These are phyloP conservation scores for Druceiella hillmani DNA, from an alignment of 2,888 invertebrate species.

Conservation along the genomic window DNA sequence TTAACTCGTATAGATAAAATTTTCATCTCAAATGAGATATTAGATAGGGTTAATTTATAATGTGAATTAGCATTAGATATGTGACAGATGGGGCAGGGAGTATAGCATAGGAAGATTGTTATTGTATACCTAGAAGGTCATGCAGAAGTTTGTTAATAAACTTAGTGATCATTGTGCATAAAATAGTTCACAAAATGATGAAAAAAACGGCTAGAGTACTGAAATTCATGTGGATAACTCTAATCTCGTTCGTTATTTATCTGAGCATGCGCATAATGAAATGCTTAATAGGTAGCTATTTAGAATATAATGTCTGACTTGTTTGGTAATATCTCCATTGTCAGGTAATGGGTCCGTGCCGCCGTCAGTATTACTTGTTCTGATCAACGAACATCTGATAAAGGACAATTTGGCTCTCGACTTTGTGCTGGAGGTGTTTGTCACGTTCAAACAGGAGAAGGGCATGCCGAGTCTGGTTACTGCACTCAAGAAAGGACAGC, in stretches of 20 bases:
- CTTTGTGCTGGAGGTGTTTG: conserved; percentile 89
- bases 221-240: conserved; percentile 41
- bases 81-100: no score
- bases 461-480: conserved; percentile 81
- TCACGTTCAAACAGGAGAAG: conserved; percentile 86
- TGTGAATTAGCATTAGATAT: no score
- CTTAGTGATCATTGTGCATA: no score
- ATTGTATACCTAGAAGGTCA: no score
- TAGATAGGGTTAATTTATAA: no score
- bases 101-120: no score
- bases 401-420: conserved; percentile 93
- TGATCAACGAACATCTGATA: conserved; percentile 88
- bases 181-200: conserved; percentile 43
- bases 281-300: no score
- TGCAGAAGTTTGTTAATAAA: no score
- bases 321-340: conserved; percentile 14
- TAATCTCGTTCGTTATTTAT: conserved; percentile 40
- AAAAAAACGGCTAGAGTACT: conserved; percentile 49
- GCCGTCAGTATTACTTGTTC: conserved; percentile 79
- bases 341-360: conserved; percentile 83
- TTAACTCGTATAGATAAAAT: no score
- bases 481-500: conserved; percentile 80
- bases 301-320: no score
- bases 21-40: no score
- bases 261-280: no score